phyloP scores from a whole-genome alignment of 2,797 vertebrate species.

The Brotogeris chrysoptera region DNA sequence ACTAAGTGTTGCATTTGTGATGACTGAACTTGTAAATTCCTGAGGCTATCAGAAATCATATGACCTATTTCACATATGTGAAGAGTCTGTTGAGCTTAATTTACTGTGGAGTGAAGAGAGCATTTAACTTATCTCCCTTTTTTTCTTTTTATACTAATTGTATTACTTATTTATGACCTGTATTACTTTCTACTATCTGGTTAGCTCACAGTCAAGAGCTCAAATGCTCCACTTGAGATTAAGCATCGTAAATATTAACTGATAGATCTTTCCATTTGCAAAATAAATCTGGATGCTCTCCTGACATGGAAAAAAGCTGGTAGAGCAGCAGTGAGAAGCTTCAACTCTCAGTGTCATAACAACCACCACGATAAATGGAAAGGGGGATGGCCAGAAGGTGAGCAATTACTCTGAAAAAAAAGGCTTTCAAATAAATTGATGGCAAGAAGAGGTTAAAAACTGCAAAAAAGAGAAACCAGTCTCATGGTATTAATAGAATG shows the following conservation, averaged over 20 bases:
- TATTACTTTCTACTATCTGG: background rate
- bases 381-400: background rate
- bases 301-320: background rate
- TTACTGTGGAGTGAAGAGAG: background rate
- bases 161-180: background rate
- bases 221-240: background rate
- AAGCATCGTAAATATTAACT: background rate
- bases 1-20: background rate
- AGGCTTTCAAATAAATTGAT: background rate
- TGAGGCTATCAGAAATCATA: background rate
- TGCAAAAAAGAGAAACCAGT: background rate
- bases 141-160: background rate
- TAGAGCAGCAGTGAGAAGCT: background rate
- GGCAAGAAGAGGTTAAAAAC: background rate
- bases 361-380: background rate
- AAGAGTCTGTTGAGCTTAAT: background rate
- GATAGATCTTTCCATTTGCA: background rate
- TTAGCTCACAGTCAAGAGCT: background rate
- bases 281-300: background rate
- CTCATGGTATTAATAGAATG: background rate
- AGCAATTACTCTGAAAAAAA: background rate
- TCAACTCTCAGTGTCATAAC: background rate
- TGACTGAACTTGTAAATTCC: background rate
- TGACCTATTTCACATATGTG: background rate
- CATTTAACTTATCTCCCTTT: background rate